Percentiles rank a stretch among this genome's conserved stretches.
These are phyloP conservation scores for Dreissena polymorpha DNA, from an alignment of 1,140 invertebrate genomes.

Conservation along the genomic window DNA sequence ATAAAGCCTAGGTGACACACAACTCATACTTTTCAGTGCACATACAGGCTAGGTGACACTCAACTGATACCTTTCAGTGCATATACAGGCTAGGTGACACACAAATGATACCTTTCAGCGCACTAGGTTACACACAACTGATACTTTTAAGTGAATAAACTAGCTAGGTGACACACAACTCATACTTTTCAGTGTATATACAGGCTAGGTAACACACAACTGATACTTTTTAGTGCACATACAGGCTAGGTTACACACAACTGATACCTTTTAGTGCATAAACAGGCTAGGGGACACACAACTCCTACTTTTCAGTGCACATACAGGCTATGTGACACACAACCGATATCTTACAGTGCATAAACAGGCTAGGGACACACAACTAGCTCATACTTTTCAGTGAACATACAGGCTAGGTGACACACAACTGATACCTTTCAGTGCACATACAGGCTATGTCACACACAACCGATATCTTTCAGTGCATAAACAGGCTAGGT, in stretches of 20 bases:
- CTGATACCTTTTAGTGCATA: neutral
- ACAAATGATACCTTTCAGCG: too few relatives aligned
- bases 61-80: too few relatives aligned
- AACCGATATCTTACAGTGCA: too few relatives aligned
- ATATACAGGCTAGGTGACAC: neutral
- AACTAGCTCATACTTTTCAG: too few relatives aligned
- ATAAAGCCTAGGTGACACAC: neutral
- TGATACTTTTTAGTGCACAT: neutral
- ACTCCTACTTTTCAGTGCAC: neutral
- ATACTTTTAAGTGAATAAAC: too few relatives aligned
- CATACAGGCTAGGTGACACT: neutral
- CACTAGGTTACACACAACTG: neutral
- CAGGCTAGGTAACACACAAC: too few relatives aligned
- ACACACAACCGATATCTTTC: too few relatives aligned
- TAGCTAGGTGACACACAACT: too few relatives aligned
- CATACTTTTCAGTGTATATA: too few relatives aligned
- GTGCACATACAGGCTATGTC: neutral
- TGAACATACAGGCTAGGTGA: neutral
- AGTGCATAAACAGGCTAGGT: neutral
- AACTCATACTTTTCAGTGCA: too few relatives aligned
- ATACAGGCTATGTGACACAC: neutral
- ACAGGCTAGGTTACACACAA: neutral
- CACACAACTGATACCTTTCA: too few relatives aligned
- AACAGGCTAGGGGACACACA: neutral
- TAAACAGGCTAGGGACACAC: neutral